A percentile compares a stretch with the other conserved stretches of the same genome.
Evolutionary conservation across 2,888 invertebrate genomes (phyloP).

Genomic region (Aphodius granarius): DNA sequence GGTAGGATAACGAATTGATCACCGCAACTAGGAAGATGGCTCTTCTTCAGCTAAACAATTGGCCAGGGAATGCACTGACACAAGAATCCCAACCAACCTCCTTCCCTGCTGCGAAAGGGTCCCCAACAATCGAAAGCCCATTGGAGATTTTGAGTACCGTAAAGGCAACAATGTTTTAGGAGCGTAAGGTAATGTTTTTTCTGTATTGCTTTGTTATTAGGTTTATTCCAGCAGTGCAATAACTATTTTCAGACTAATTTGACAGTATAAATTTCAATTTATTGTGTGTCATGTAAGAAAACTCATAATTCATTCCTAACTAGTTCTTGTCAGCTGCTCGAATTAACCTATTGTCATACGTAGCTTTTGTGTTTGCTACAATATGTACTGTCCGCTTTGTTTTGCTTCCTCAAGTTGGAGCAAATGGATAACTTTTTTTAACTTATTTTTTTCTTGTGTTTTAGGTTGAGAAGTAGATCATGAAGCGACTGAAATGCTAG

Average conservation of each 20-base stretch:
- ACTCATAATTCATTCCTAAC: too few species aligned
- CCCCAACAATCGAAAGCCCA: conserved; percentile 98
- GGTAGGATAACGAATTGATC: conserved; percentile 98
- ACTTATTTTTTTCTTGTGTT: conserved; percentile 26
- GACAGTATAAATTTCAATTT: too few species aligned
- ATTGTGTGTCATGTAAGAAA: too few species aligned
- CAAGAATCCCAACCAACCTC: conserved; percentile 94
- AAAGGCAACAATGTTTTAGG: conserved; percentile 99
- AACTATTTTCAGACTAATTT: too few species aligned
- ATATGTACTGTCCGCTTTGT: conserved; percentile 33
- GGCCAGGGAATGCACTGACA: conserved; percentile 98
- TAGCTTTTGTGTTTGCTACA: conserved; percentile 20
- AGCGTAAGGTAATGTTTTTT: conserved; percentile 80
- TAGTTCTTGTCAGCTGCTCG: too few species aligned
- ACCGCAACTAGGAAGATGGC: conserved; percentile 99
- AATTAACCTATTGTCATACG: background rate
- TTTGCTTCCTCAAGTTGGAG: conserved; percentile 24
- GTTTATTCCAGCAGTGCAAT: too few species aligned
- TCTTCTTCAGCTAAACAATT: conserved; percentile 94
- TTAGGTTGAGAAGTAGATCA: conserved; percentile 98
- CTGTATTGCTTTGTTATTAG: background rate
- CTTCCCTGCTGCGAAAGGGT: conserved; percentile 99
- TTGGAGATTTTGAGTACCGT: conserved; percentile 98
- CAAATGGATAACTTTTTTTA: conserved; percentile 31
- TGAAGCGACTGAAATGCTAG: conserved; percentile 99